A percentile compares a stretch with the other conserved stretches of the same genome.
These are phyloP conservation scores for Trilocha varians DNA, from an alignment of 2,888 invertebrate genomes.

Conservation along the genomic window DNA sequence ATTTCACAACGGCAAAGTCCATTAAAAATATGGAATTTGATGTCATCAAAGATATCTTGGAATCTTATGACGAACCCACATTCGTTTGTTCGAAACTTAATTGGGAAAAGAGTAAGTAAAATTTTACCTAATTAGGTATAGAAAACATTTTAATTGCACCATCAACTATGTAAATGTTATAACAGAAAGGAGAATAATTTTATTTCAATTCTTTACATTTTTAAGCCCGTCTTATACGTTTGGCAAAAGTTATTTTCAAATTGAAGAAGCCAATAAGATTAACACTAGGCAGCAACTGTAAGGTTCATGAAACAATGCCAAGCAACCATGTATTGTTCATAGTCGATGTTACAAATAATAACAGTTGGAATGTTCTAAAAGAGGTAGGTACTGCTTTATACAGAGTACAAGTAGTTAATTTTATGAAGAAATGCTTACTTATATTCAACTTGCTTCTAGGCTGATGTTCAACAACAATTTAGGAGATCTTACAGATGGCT, in stretches of 20 bases:
- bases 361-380: constrained; percentile 16
- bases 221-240: too few species aligned
- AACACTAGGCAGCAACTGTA: too few species aligned
- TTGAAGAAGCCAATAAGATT: too few species aligned
- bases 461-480: constrained; percentile 25
- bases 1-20: too few species aligned
- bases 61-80: constrained; percentile 33
- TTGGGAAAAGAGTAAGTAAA: constrained; percentile 38
- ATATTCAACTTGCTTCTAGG: constrained; percentile 20
- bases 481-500: constrained; percentile 41
- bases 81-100: constrained; percentile 31
- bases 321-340: constrained; percentile 24
- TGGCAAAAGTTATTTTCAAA: too few species aligned
- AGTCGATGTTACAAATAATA: constrained; percentile 21
- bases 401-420: neutral
- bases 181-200: too few species aligned
- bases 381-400: constrained; percentile 27
- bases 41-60: constrained; percentile 36
- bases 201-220: too few species aligned
- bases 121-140: too few species aligned
- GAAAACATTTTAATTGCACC: too few species aligned
- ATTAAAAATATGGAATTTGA: constrained; percentile 18
- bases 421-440: neutral
- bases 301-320: too few species aligned
- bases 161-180: too few species aligned